A percentile compares a stretch with the other conserved stretches of the same genome.
Conservation (phyloP, 2,797 vertebrate genomes). For the Lepidocolaptes lacrymiger region DNA sequence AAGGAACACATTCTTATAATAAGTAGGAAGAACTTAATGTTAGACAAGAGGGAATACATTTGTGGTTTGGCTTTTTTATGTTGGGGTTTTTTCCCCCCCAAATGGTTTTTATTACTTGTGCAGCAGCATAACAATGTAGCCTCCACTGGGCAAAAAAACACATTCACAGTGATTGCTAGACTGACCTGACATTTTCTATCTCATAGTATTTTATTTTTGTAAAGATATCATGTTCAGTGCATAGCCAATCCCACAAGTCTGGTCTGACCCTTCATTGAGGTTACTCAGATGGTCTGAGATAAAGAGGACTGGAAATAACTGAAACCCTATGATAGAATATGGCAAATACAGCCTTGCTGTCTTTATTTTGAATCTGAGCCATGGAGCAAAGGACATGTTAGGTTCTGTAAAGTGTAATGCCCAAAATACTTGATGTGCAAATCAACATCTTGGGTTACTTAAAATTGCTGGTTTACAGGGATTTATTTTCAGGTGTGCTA, state of each 20-base stretch:
- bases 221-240: not conserved
- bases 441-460: not conserved
- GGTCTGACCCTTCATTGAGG: not conserved
- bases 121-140: not conserved
- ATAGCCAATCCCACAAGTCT: not conserved
- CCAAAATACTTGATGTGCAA: not conserved
- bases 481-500: not conserved
- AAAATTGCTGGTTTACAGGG: not conserved
- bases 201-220: not conserved
- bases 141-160: not conserved
- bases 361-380: not conserved
- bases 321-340: not conserved
- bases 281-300: conserved; percentile 1
- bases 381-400: not conserved
- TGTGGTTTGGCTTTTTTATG: not conserved
- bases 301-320: not conserved
- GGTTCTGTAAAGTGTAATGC: not conserved
- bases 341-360: not conserved
- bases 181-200: not conserved
- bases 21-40: not conserved
- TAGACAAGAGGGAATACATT: accelerated
- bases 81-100: not conserved
- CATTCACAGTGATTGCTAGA: not conserved
- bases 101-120: not conserved
- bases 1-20: not conserved